Base-by-base conservation (phyloP, 2,888 invertebrate genomes). In the Chloroclystis v-ata region DNA sequence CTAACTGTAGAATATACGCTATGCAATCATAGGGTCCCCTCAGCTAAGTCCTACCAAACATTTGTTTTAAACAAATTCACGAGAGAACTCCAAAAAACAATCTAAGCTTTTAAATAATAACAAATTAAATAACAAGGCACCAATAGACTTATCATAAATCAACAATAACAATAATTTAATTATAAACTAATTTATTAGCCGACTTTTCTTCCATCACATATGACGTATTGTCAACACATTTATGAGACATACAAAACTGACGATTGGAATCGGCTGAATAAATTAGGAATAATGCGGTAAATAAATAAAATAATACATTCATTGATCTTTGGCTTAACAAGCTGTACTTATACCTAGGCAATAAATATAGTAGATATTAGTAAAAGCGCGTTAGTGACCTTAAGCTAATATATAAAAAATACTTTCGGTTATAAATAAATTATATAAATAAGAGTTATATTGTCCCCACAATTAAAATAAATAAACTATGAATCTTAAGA, bases 21-120 rank as follows among this genome's bases (percentile, higher is more conserved):
- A 55, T 55, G 47, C 35, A 30, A 37, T 32, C 53, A 53, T 54
- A 57, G 57, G 9, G 48, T 28, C 37, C 26, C n/a, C 52, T 47
- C 47, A 57, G 54, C 48, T 39, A 26, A 9, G 14, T 33, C 6
- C 1, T 20, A 24, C 33, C 7, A 14, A 11, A n/a, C 3, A 10
- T 10, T n/a, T 8, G 10, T 35, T 20, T 10, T 1, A 35, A 11
- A 5, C 35, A 20, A 16, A n/a, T n/a, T n/a, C 35, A 20, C n/a
- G n/a, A n/a, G 16, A 33, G 7, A 2, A 35, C 20, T 16, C 16
- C 20, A 11, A 14, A 26, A 43, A 16, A 47, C 32, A 47, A 47
- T 37, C 4, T 2, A 35, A 43, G 30, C 35, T 24, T 10, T 12
- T 16, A n/a, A 40, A 37, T 35, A 44, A 49, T 11, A 5, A 28